Evolutionary conservation across 2,113 vertebrate species (phyloP).

Genomic region (Danionella cerebrum): DNA sequence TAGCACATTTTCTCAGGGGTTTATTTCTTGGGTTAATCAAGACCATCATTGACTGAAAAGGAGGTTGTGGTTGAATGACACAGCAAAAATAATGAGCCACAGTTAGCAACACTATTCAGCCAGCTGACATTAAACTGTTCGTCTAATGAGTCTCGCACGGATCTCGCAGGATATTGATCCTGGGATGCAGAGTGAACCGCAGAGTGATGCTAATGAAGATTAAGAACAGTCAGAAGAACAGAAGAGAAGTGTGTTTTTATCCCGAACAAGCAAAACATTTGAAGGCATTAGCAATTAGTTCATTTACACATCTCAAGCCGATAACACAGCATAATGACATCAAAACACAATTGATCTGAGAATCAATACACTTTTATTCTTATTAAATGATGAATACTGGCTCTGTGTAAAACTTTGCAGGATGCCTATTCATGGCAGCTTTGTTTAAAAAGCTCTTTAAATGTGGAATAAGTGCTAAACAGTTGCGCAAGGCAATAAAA

Average conservation of each 20-base stretch:
- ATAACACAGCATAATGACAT: not conserved
- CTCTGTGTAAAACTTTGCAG: too few relatives aligned
- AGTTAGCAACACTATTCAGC: not conserved
- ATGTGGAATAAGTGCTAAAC: too few relatives aligned
- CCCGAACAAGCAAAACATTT: not conserved
- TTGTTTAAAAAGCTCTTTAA: too few relatives aligned
- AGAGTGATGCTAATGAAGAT: conserved; percentile 14
- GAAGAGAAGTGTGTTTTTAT: not conserved
- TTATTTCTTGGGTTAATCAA: not conserved
- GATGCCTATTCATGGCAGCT: too few relatives aligned
- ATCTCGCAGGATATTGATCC: conserved; percentile 1
- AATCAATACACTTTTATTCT: too few relatives aligned
- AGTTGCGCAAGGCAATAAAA: too few relatives aligned
- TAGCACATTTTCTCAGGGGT: not conserved
- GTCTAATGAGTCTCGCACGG: not conserved
- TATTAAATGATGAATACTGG: too few relatives aligned
- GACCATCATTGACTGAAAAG: not conserved
- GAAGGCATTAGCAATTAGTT: not conserved
- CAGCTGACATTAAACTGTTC: not conserved
- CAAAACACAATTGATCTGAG: too few relatives aligned
- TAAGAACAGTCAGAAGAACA: not conserved
- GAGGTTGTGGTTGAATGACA: not conserved
- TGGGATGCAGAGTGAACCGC: not conserved
- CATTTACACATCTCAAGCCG: not conserved
- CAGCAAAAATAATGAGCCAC: not conserved